Evolutionary conservation across 2,888 invertebrate species (phyloP).

Genomic region (Venusia cambrica): DNA sequence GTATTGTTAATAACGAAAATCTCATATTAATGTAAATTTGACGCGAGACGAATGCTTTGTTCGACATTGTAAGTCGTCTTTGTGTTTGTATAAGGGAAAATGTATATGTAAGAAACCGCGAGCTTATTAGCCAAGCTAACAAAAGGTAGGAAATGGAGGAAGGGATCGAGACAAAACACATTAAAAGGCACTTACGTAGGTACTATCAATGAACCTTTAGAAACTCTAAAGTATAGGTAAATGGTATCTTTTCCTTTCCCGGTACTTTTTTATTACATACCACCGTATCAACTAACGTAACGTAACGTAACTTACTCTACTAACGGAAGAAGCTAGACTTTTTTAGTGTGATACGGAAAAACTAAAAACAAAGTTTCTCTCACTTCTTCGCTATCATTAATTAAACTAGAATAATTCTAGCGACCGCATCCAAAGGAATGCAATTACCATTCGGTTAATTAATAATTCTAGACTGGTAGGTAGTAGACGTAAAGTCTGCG

Average conservation of each 20-base stretch:
- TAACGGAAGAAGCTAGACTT: too few relatives aligned
- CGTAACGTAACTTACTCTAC: too few relatives aligned
- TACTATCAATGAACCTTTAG: neutral
- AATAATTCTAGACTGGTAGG: conserved; percentile 75
- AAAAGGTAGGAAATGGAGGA: conserved; percentile 23
- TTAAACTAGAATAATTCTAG: conserved; percentile 50
- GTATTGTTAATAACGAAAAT: conserved; percentile 65
- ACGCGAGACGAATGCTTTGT: conserved; percentile 60
- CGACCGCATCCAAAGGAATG: conserved; percentile 62
- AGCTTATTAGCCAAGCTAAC: conserved; percentile 27
- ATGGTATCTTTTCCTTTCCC: too few relatives aligned
- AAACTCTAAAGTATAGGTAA: too few relatives aligned
- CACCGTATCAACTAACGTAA: too few relatives aligned
- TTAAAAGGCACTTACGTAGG: conserved; percentile 2
- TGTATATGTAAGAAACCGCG: conserved; percentile 29
- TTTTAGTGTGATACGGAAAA: too few relatives aligned
- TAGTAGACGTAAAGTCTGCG: conserved; percentile 74
- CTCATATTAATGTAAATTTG: conserved; percentile 75
- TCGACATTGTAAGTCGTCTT: conserved; percentile 55
- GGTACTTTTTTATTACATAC: too few relatives aligned
- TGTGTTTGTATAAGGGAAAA: conserved; percentile 32
- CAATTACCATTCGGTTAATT: conserved; percentile 75
- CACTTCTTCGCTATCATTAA: conserved; percentile 35
- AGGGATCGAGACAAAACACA: conserved; percentile 15
- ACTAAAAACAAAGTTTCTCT: conserved; percentile 11